Percentiles rank a stretch among this genome's conserved stretches.
phyloP scores from a whole-genome alignment of 2,888 invertebrate genomes.

The Caenorhabditis parvicauda region DNA sequence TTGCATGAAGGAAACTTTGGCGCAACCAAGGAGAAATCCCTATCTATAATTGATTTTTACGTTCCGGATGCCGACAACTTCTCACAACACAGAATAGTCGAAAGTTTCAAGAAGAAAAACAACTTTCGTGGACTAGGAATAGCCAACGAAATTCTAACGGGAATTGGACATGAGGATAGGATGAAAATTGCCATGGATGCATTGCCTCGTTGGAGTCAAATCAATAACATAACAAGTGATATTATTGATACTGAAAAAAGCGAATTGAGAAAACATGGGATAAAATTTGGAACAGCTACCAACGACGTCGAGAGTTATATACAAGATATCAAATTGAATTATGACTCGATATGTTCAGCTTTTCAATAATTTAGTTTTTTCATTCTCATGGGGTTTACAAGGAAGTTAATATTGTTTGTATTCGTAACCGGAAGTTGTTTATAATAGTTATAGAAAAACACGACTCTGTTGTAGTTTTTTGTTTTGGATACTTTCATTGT shows the following conservation, averaged over 20 bases:
- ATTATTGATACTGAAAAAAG: slow-evolving; percentile 24
- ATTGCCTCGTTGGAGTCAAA: slow-evolving; percentile 22
- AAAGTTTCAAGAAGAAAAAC: slow-evolving; percentile 24
- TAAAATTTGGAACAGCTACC: slow-evolving; percentile 8
- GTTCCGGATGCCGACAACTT: slow-evolving; percentile 24
- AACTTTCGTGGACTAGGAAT: slow-evolving; percentile 22
- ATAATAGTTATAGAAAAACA: too few relatives aligned
- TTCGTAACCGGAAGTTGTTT: too few relatives aligned
- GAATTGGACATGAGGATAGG: slow-evolving; percentile 17
- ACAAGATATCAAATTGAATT: slow-evolving; percentile 29
- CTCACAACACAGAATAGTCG: slow-evolving; percentile 19
- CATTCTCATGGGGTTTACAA: too few relatives aligned
- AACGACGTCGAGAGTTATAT: slow-evolving; percentile 26
- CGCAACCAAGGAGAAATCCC: slow-evolving; percentile 21
- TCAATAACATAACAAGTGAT: slow-evolving; percentile 26
- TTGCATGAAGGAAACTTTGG: slow-evolving; percentile 28
- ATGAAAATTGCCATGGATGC: slow-evolving; percentile 19
- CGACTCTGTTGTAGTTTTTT: too few relatives aligned
- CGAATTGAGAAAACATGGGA: slow-evolving; percentile 22
- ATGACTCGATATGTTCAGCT: slow-evolving; percentile 27
- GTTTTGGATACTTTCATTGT: too few relatives aligned
- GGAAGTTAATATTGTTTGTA: too few relatives aligned
- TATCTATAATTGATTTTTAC: slow-evolving; percentile 31
- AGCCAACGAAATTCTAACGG: slow-evolving; percentile 18
- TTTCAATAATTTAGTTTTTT: slow-evolving; percentile 22